Conservation (phyloP, 1,140 invertebrate species). For the Hypsibius dujardini region DNA sequence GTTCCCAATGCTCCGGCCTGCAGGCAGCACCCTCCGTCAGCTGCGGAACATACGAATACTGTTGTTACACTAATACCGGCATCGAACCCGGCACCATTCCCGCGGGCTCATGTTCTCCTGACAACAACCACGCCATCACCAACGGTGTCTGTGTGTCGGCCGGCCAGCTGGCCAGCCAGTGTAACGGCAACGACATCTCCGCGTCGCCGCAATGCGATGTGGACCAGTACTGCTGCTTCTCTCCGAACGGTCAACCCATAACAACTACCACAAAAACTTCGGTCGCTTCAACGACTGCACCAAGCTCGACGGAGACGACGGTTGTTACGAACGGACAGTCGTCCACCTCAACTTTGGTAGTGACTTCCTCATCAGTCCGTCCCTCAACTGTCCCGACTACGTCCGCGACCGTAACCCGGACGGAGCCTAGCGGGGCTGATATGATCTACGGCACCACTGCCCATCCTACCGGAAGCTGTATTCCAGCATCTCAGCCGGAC, state of each 20-base stretch:
- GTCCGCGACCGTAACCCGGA: background rate
- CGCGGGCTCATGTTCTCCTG: background rate
- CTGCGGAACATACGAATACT: background rate
- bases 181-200: background rate
- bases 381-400: background rate
- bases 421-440: too few relatives aligned
- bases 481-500: background rate
- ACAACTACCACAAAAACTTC: background rate
- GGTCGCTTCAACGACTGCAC: background rate
- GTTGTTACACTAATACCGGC: background rate
- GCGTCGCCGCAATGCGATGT: background rate
- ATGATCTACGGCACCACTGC: background rate
- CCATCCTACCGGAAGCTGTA: background rate
- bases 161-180: background rate
- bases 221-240: background rate
- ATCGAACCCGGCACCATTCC: slow-evolving; percentile 8
- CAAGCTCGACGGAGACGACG: background rate
- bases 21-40: background rate
- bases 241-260: background rate
- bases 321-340: background rate
- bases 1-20: background rate
- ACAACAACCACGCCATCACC: background rate
- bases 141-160: background rate
- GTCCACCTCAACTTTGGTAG: background rate
- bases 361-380: too few relatives aligned